Evolutionary conservation across 2,113 vertebrate species (phyloP).

Genomic region (Brachypteracias leptosomus): DNA sequence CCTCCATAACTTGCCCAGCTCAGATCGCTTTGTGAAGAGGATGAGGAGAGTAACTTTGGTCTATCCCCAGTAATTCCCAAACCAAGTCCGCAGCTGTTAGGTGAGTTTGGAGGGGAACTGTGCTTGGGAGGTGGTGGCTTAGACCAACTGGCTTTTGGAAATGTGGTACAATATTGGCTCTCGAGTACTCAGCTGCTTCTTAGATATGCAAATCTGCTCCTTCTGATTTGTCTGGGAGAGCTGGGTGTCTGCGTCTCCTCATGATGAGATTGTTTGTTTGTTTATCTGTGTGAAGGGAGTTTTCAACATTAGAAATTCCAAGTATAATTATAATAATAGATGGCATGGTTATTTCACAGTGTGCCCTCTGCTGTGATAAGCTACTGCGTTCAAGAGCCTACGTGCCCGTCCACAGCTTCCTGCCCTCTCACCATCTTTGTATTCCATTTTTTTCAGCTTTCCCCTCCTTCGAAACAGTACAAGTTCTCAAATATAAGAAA

Average conservation of each 20-base stretch:
- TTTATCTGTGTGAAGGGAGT: neutral
- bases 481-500: neutral
- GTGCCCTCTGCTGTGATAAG: slow-evolving; percentile 14
- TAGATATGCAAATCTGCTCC: slow-evolving; percentile 13
- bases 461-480: neutral
- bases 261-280: slow-evolving; percentile 38
- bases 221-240: slow-evolving; percentile 21
- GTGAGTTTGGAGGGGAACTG: neutral
- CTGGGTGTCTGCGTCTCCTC: neutral
- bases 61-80: neutral
- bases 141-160: neutral
- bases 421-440: neutral
- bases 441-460: neutral
- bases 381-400: neutral
- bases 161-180: neutral
- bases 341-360: neutral
- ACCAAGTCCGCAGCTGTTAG: neutral
- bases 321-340: slow-evolving; percentile 35
- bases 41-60: neutral
- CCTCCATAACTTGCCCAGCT: neutral
- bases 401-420: neutral
- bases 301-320: neutral
- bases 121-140: neutral
- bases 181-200: neutral
- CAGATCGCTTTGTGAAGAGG: neutral